Conservation (phyloP, 2,888 invertebrate species). For the Chrysomela aeneicollis region DNA sequence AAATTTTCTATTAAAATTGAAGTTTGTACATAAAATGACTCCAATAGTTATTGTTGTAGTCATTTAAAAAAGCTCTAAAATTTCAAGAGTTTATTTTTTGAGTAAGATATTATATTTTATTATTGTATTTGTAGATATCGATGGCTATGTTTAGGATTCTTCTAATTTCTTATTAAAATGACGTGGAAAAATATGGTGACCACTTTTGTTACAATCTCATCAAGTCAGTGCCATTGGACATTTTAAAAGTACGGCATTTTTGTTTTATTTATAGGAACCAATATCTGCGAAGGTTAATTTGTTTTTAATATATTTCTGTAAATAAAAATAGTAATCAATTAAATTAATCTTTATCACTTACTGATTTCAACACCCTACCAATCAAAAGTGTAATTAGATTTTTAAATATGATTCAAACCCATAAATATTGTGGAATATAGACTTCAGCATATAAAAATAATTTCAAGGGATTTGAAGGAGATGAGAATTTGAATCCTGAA, state of each 20-base stretch:
- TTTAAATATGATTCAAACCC: too few species aligned
- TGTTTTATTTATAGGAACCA: not conserved
- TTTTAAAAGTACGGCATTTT: constrained; percentile 1
- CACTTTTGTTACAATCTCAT: not conserved
- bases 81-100: too few species aligned
- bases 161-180: not conserved
- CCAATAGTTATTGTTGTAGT: not conserved
- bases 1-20: not conserved
- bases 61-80: too few species aligned
- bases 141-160: not conserved
- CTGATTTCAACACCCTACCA: not conserved
- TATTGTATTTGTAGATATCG: not conserved
- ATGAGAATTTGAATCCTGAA: too few species aligned
- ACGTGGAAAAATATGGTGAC: not conserved
- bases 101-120: not conserved
- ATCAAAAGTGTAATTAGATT: too few species aligned
- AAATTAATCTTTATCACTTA: not conserved
- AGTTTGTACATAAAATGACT: not conserved
- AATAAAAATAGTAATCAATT: constrained; percentile 1
- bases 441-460: too few species aligned
- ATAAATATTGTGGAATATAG: too few species aligned
- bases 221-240: not conserved
- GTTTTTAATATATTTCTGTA: not conserved
- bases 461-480: too few species aligned
- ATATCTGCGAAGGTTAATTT: not conserved